Base-by-base conservation (phyloP, 2,113 vertebrate genomes). In the Baryphthengus martii region DNA sequence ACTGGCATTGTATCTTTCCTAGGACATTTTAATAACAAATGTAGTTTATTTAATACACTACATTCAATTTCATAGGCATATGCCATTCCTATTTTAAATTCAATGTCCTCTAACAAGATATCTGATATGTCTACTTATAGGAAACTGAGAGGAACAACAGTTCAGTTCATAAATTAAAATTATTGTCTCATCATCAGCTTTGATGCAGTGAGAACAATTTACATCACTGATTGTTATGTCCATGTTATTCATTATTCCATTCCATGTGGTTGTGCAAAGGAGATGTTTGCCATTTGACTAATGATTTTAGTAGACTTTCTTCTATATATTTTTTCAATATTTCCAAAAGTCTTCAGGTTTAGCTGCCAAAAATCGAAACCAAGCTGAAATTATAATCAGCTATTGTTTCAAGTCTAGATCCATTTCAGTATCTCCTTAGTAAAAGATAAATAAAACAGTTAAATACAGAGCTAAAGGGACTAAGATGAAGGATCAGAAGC, bases 1-100 rank as follows among this genome's bases (percentile, higher is more conserved):
- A 73, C 66, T 94, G 81, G 77, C 58, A 73, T 70, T 13, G 89
- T 94, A 85, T 91, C 62, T 91, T 95, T 93, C 31, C 84, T 89
- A 56, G 79, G 40, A 88, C 89, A 75, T 82, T 94, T 89, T 73
- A 93, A 67, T 88, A 95, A 65, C 14, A 45, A 75, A 37, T 33
- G 1, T 49, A 65, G 28, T 52, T 72, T 4, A 6, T 94, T 92
- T 66, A 92, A 8, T 56, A 70, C 56, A 17, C 4, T 91, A 33
- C 47, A 75, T 53, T 65, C 5, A 8, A n/a, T 79, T 85, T 49
- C 66, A 53, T 9, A 4, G 45, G 5, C 68, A 87, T 40, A 55
- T 49, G 29, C 44, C 31, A 80, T 65, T 84, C 61, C 9, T 52
- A 40, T 47, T 89, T 90, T 59, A 66, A 86, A 86, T 92, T 67